Conservation (phyloP, 1,140 invertebrate genomes). For the Octopus sinensis region DNA sequence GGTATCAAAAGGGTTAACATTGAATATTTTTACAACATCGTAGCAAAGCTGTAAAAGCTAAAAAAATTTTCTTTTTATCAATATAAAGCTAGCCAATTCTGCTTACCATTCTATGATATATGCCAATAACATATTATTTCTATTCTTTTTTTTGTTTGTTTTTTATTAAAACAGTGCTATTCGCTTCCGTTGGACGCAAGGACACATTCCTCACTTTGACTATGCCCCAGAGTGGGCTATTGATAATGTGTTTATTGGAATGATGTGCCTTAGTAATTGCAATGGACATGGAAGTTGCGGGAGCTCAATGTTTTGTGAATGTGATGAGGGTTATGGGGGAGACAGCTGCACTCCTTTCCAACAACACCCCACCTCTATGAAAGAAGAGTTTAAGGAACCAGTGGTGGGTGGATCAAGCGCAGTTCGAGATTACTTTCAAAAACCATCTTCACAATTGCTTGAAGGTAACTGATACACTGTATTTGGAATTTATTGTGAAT, state of each 20-base stretch:
- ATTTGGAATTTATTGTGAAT: background rate
- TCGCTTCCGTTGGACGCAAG: conserved; percentile 60
- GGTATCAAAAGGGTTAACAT: no score
- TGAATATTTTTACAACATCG: no score
- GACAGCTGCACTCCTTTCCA: conserved; percentile 42
- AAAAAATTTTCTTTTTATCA: no score
- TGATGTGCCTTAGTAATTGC: conserved; percentile 57
- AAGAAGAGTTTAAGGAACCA: conserved; percentile 51
- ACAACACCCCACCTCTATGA: conserved; percentile 45
- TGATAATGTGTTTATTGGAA: conserved; percentile 60
- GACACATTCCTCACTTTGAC: conserved; percentile 46
- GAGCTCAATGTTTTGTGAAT: conserved; percentile 55
- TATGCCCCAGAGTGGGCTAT: conserved; percentile 57
- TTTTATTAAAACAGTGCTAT: conserved; percentile 38
- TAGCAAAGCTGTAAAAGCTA: no score
- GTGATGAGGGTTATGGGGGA: conserved; percentile 54
- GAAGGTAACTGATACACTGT: conserved; percentile 20
- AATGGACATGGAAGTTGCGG: conserved; percentile 55
- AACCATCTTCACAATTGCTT: background rate
- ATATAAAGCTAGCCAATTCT: no score
- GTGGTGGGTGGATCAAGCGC: background rate
- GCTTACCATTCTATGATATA: no score
- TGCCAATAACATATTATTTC: no score
- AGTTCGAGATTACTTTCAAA: background rate
- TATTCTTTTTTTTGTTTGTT: background rate